Evolutionary conservation across 2,797 vertebrate genomes (phyloP).

Genomic region (Gadopsis marmoratus): DNA sequence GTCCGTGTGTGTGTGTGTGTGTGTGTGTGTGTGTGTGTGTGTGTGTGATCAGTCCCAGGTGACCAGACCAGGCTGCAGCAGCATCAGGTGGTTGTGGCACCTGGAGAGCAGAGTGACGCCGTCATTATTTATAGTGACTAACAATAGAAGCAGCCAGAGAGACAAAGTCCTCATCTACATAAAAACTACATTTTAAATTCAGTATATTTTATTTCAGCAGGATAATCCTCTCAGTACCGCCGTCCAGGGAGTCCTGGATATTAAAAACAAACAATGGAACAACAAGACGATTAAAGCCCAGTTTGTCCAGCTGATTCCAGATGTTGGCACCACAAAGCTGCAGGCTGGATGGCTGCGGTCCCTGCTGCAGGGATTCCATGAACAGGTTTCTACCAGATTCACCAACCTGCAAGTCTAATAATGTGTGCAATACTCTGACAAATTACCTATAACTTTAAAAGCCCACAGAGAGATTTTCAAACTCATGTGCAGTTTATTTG

Average conservation of each 20-base stretch:
- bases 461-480: no score
- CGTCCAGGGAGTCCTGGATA: background rate
- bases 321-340: background rate
- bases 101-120: constrained; percentile 46
- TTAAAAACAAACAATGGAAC: background rate
- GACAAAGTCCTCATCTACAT: background rate
- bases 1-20: constrained; percentile 1
- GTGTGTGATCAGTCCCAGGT: constrained; percentile 51
- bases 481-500: background rate
- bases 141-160: constrained; percentile 23
- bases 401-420: no score
- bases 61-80: constrained; percentile 42
- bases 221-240: background rate
- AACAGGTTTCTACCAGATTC: no score
- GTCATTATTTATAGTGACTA: constrained; percentile 19
- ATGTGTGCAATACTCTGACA: background rate
- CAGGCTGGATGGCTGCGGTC: background rate
- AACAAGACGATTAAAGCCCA: background rate
- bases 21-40: constrained; percentile 18
- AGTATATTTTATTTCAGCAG: background rate
- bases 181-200: background rate
- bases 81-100: constrained; percentile 60
- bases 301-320: no score
- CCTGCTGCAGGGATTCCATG: no score
- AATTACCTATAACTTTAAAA: no score